phyloP scores from a whole-genome alignment of 2,888 invertebrate genomes.

The Ptychoptera albimana region DNA sequence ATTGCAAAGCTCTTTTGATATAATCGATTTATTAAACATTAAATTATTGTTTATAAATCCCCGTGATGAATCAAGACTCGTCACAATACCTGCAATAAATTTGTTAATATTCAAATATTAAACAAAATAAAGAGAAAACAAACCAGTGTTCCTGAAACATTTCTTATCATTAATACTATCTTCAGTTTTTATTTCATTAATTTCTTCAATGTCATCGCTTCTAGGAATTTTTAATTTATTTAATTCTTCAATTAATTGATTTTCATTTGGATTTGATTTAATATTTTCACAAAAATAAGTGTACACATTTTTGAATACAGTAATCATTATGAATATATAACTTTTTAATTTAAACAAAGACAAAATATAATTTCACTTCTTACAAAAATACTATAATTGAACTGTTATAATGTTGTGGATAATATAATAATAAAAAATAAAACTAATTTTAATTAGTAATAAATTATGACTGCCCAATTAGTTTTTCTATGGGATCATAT shows the following conservation, averaged over 20 bases:
- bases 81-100: constrained; percentile 37
- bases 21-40: constrained; percentile 33
- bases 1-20: constrained; percentile 14
- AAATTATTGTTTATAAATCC: constrained; percentile 43
- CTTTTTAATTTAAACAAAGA: no score
- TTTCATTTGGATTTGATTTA: constrained; percentile 18
- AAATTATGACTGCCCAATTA: constrained; percentile 34
- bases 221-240: constrained; percentile 20
- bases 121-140: no score
- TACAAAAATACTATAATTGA: no score
- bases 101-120: no score
- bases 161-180: no score
- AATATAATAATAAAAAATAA: not conserved
- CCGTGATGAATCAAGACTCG: constrained; percentile 32
- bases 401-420: constrained; percentile 10
- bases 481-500: constrained; percentile 54
- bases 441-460: not conserved
- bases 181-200: no score
- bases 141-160: no score
- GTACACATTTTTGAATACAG: constrained; percentile 30
- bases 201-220: constrained; percentile 18
- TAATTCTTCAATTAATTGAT: constrained; percentile 31
- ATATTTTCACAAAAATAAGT: constrained; percentile 24
- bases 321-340: constrained; percentile 27
- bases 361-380: no score